Evolutionary conservation across 2,797 vertebrate genomes (phyloP).

Genomic region (Graptemys geographica): DNA sequence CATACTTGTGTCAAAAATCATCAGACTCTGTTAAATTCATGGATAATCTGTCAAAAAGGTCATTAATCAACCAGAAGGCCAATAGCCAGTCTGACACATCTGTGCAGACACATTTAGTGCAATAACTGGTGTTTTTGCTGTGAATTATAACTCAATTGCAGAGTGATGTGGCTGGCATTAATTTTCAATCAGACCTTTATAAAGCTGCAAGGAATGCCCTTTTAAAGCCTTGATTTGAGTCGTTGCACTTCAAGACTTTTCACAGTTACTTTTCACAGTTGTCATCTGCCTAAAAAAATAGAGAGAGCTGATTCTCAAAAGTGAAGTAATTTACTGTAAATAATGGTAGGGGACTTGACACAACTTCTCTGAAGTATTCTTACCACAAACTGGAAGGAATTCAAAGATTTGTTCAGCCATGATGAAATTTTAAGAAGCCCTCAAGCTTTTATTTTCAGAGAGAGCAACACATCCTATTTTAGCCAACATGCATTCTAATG

Average conservation of each 20-base stretch:
- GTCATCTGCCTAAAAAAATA: conserved; percentile 1
- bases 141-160: background rate
- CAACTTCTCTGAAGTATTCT: background rate
- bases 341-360: background rate
- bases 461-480: background rate
- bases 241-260: background rate
- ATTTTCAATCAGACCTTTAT: background rate
- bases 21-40: background rate
- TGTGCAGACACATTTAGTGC: background rate
- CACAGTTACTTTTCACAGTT: background rate
- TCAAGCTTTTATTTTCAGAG: background rate
- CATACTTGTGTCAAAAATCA: background rate
- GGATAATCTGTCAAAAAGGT: background rate
- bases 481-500: background rate
- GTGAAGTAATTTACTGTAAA: background rate
- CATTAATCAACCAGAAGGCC: background rate
- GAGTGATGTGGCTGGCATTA: background rate
- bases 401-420: background rate
- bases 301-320: background rate
- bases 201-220: background rate
- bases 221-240: background rate
- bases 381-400: background rate
- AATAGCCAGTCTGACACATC: background rate
- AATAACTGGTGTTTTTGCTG: background rate
- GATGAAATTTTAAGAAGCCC: background rate